These are phyloP conservation scores for Stylophora pistillata DNA, from an alignment of 64 coral and sea anemone genomes.

Conservation along the genomic window DNA sequence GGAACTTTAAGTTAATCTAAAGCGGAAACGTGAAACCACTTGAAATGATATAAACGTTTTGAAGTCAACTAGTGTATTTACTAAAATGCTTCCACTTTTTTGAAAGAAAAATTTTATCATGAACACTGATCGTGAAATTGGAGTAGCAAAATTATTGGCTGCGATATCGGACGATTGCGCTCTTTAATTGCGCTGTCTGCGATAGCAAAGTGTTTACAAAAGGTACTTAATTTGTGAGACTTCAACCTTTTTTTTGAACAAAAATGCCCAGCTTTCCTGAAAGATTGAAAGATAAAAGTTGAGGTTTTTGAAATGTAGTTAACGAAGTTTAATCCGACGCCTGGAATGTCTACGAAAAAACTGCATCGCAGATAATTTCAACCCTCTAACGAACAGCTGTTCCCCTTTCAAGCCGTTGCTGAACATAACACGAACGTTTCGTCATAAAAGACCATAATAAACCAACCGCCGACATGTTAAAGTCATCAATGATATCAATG, in stretches of 20 bases:
- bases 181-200: background rate
- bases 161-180: background rate
- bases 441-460: background rate
- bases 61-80: too few relatives aligned
- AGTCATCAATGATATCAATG: slow-evolving; percentile 9
- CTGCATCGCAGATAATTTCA: background rate
- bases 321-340: background rate
- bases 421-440: too few relatives aligned
- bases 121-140: too few relatives aligned
- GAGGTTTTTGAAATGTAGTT: background rate
- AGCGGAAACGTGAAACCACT: background rate
- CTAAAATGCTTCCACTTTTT: too few relatives aligned
- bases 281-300: background rate
- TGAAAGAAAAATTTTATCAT: too few relatives aligned
- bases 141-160: background rate
- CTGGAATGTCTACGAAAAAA: background rate
- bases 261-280: background rate
- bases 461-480: background rate
- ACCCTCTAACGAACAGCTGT: background rate
- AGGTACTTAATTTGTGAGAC: background rate
- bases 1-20: background rate
- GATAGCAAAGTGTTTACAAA: slow-evolving; percentile 9
- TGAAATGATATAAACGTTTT: background rate
- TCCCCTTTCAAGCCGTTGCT: too few relatives aligned
- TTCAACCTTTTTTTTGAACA: background rate